phyloP scores from a whole-genome alignment of 2,888 invertebrate species.

The Agonopterix subpropinquella region DNA sequence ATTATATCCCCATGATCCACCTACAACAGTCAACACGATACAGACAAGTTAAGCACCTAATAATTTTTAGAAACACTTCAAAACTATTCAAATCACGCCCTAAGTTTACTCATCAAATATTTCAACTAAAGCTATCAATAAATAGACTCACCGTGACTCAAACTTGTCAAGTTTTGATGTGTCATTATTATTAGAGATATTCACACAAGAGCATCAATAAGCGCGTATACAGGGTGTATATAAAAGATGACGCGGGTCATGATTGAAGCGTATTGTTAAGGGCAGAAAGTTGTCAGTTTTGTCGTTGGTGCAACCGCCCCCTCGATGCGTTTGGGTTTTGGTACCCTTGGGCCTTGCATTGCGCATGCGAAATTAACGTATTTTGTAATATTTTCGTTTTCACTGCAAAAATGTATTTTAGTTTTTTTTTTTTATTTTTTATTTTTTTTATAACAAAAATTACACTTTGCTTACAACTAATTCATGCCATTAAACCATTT shows the following conservation, averaged over 20 bases:
- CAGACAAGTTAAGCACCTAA: no score
- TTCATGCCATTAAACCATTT: no score
- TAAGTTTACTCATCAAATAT: slow-evolving; percentile 39
- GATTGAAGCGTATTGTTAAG: slow-evolving; percentile 53
- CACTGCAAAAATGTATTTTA: no score
- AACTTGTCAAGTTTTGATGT: slow-evolving; percentile 50
- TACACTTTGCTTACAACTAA: no score
- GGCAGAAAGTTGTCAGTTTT: slow-evolving; percentile 54
- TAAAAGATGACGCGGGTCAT: slow-evolving; percentile 36
- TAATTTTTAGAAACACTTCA: not conserved
- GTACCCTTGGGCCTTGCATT: slow-evolving; percentile 14
- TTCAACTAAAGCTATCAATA: slow-evolving; percentile 37
- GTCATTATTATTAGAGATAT: slow-evolving; percentile 36
- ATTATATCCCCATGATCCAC: no score
- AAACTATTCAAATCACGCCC: slow-evolving; percentile 21
- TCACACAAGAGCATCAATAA: slow-evolving; percentile 39
- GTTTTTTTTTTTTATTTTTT: no score
- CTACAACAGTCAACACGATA: no score
- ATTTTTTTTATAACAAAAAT: no score
- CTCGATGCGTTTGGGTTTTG: slow-evolving; percentile 22
- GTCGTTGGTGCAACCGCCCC: slow-evolving; percentile 36
- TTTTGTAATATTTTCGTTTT: no score
- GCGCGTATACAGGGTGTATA: slow-evolving; percentile 34
- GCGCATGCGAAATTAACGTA: slow-evolving; percentile 15
- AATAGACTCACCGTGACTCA: slow-evolving; percentile 53